Percentiles rank a stretch among this genome's conserved stretches.
phyloP scores from a whole-genome alignment of 2,113 vertebrate genomes.

The Sceloporus tristichus region DNA sequence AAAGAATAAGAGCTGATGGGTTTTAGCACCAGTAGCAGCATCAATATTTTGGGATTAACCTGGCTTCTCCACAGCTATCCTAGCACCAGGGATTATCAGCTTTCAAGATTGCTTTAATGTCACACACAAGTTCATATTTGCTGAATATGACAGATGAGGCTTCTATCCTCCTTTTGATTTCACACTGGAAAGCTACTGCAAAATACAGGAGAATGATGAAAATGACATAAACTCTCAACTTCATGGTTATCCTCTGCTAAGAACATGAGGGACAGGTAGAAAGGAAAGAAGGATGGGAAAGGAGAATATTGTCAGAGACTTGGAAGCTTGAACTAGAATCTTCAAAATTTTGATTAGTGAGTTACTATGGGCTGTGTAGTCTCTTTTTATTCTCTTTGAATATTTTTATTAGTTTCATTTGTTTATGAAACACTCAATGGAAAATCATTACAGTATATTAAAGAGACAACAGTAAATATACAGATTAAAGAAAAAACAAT shows the following conservation, averaged over 20 bases:
- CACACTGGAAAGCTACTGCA: constrained; percentile 32
- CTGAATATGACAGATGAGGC: constrained; percentile 53
- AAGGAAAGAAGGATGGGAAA: neutral
- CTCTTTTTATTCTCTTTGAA: too few species aligned
- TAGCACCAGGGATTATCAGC: constrained; percentile 59
- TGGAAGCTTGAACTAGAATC: constrained; percentile 4
- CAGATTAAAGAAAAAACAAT: too few species aligned
- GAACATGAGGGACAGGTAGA: neutral
- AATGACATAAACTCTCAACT: constrained; percentile 41
- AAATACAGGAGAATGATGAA: constrained; percentile 58
- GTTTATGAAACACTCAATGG: too few species aligned
- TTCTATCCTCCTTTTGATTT: constrained; percentile 51
- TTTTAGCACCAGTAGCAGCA: constrained; percentile 48
- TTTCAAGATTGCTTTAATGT: constrained; percentile 68
- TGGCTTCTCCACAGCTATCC: constrained; percentile 51
- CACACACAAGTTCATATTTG: constrained; percentile 59
- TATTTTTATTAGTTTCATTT: too few species aligned
- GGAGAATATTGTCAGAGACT: neutral
- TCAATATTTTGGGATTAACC: constrained; percentile 61
- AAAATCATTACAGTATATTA: too few species aligned
- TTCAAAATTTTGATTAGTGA: neutral
- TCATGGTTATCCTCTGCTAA: constrained; percentile 8
- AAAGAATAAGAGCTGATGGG: constrained; percentile 61
- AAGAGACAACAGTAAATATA: too few species aligned
- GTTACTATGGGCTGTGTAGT: too few species aligned